A percentile compares a stretch with the other conserved stretches of the same genome.
Conservation (phyloP, 2,797 vertebrate species). For the Platalea minor region DNA sequence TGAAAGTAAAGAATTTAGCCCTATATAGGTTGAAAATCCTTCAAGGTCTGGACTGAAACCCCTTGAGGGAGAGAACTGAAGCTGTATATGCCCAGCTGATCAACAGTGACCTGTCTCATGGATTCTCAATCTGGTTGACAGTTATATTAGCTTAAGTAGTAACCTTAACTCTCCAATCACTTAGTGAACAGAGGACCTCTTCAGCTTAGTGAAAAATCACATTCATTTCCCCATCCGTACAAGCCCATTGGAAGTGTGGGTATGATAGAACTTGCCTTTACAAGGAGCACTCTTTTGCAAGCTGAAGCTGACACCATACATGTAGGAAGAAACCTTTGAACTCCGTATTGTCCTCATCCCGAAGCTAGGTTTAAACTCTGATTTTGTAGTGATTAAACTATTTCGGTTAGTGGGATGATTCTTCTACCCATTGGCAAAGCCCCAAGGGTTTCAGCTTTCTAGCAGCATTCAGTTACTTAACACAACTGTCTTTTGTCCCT, state of each 20-base stretch:
- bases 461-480: neutral
- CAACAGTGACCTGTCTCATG: neutral
- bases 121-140: neutral
- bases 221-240: neutral
- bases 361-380: neutral
- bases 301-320: neutral
- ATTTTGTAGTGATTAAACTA: neutral
- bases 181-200: neutral
- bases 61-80: neutral
- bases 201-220: neutral
- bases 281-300: neutral
- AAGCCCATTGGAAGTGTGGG: neutral
- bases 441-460: neutral
- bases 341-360: neutral
- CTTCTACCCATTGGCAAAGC: neutral
- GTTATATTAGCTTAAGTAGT: neutral
- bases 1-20: neutral
- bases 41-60: neutral
- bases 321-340: neutral
- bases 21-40: neutral
- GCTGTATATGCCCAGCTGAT: neutral
- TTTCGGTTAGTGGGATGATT: neutral
- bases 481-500: neutral
- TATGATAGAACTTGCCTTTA: neutral
- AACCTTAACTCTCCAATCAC: neutral